Percentiles rank a stretch among this genome's conserved stretches.
phyloP scores from a whole-genome alignment of 1,140 invertebrate genomes.

The Papilio dardanus region DNA sequence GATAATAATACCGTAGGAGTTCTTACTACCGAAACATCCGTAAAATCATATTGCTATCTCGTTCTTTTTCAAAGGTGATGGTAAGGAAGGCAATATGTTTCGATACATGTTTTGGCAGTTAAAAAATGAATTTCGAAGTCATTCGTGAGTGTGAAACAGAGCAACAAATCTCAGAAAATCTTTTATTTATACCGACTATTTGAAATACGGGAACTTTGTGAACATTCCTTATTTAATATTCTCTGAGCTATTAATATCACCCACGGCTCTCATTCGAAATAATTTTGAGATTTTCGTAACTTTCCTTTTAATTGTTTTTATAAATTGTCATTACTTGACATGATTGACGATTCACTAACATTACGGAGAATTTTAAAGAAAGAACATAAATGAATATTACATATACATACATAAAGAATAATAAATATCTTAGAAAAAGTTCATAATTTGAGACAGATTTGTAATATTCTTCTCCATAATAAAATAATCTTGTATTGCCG shows the following conservation, averaged over 20 bases:
- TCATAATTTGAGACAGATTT: not conserved
- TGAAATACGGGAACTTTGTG: conserved; percentile 57
- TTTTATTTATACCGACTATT: conserved; percentile 67
- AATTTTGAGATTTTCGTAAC: conserved; percentile 28
- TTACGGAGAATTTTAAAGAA: conserved; percentile 24
- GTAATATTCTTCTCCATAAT: not conserved
- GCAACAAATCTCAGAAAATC: conserved; percentile 59
- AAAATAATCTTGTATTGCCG: no score
- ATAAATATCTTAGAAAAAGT: not conserved
- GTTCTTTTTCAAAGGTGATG: not conserved
- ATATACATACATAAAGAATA: not conserved
- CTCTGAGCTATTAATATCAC: conserved; percentile 56
- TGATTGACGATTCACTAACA: not conserved
- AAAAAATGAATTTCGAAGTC: conserved; percentile 50
- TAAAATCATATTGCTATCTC: not conserved
- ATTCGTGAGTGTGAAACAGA: conserved; percentile 46
- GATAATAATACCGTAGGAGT: conserved; percentile 22
- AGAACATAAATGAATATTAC: not conserved
- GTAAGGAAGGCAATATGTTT: not conserved
- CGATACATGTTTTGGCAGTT: not conserved
- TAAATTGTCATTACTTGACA: conserved; percentile 25
- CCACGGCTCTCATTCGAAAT: conserved; percentile 44
- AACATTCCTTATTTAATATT: conserved; percentile 48
- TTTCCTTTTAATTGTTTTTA: conserved; percentile 6
- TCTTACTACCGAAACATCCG: not conserved